Percentiles rank a stretch among this genome's conserved stretches.
Evolutionary conservation across 2,888 invertebrate species (phyloP).

Genomic region (Macrosoma leucophasiata): DNA sequence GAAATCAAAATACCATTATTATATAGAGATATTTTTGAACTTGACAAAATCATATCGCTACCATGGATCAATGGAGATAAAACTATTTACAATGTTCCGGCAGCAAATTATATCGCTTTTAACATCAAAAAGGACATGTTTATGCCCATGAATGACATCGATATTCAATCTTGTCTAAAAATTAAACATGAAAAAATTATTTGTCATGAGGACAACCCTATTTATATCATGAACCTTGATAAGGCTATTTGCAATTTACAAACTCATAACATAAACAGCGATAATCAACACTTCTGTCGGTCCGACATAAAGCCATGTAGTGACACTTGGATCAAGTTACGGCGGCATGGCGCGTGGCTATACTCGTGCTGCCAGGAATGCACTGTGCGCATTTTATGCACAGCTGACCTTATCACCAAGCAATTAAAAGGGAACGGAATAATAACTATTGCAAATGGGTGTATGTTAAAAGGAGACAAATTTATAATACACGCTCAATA

Average conservation of each 20-base stretch:
- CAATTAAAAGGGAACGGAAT: neutral
- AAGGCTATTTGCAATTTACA: neutral
- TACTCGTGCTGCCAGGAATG: constrained; percentile 2
- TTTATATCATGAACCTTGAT: neutral
- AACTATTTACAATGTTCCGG: constrained; percentile 1
- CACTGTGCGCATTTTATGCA: constrained; percentile 1
- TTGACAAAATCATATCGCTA: constrained; percentile 1
- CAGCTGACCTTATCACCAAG: neutral
- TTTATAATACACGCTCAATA: neutral
- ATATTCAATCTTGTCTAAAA: no score
- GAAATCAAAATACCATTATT: constrained; percentile 12
- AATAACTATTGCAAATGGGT: neutral
- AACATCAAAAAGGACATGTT: constrained; percentile 3
- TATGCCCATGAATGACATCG: constrained; percentile 1
- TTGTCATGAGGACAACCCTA: no score
- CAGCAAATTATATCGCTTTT: constrained; percentile 2
- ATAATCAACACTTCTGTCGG: neutral
- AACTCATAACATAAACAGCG: neutral
- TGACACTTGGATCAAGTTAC: neutral
- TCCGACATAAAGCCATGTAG: neutral
- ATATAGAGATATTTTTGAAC: constrained; percentile 7
- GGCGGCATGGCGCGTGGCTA: neutral
- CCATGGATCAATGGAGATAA: constrained; percentile 1
- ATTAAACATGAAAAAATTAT: neutral
- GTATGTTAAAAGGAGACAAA: no score